These are phyloP conservation scores for Schizopygopsis malacanthus DNA, from an alignment of 2,797 vertebrate genomes.

Conservation along the genomic window DNA sequence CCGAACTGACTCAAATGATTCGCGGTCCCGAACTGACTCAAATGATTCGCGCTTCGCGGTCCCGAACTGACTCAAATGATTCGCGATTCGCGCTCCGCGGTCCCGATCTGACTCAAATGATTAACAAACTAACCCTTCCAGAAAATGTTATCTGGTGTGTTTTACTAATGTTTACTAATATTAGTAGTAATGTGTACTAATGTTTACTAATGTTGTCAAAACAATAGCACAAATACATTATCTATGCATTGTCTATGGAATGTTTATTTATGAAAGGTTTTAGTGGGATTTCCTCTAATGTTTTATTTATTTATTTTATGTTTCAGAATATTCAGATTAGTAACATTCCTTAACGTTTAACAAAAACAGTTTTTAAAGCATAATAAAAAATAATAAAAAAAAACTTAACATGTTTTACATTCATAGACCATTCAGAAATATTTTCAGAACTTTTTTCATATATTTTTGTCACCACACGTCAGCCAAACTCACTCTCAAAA, in stretches of 20 bases:
- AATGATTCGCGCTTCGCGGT: no score
- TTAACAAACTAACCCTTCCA: no score
- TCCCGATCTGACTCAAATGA: no score
- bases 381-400: no score
- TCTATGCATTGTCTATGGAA: background rate
- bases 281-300: background rate
- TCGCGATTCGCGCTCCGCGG: no score
- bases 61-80: no score
- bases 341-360: background rate
- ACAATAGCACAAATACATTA: background rate
- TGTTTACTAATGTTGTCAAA: background rate
- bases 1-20: no score
- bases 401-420: background rate
- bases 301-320: no score
- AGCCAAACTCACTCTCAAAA: background rate
- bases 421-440: no score
- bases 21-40: no score
- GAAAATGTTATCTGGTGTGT: background rate
- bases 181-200: background rate
- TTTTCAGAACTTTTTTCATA: background rate
- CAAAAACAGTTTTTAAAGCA: no score
- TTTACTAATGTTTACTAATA: background rate
- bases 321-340: background rate
- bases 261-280: background rate
- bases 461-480: background rate